Evolutionary conservation across 1,140 invertebrate genomes (phyloP), one percentile per base, ranked within the genome.

Genomic region (Brevipalpus yothersi): DNA sequence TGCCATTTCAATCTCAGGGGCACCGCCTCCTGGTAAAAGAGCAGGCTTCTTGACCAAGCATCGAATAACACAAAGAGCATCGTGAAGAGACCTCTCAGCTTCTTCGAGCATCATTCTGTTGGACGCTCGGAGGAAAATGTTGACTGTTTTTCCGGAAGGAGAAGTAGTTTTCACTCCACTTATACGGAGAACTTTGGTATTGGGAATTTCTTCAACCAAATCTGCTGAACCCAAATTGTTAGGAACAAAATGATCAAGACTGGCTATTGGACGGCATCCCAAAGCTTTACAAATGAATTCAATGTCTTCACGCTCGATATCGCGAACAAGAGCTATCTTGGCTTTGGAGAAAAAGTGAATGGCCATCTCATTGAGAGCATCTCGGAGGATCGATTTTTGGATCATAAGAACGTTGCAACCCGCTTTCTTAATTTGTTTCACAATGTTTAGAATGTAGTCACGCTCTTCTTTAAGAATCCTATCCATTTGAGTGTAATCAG

Each of bases 401-500:
- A 99, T 89, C 15, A 99, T 75, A 1, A 99, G 77, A 40, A 99
- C 88, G 75, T 93, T 99, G 71, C 95, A 99, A 8, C 93, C 93
- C 63, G 90, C 77, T 68, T 96, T 96, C 70, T 99, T 99, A 53
- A 99, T 92, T 71, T 97, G 89, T 72, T 99, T 99, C 0, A 96
- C 87, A 69, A 98, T 94, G 66, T 99, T 96, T 21, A 99, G 75
- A 66, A 99, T 95, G 69, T 99, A 99, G 55, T 87, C 80, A 57
- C 95, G 79, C 73, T 99, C 95, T 73, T 99, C 95, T 69, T 93
- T 85, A n/a, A 99, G 69, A 0, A 98, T 88, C 61, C 94, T 79
- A 73, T 99, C 95, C 94, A 99, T 99, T 61, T 94, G 91, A 47
- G 92, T 80, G 69, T 99, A 99, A 71, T 99, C 95, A 0, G 91